Evolutionary conservation across 2,113 vertebrate species (phyloP).

Genomic region (Crotalus viridis): DNA sequence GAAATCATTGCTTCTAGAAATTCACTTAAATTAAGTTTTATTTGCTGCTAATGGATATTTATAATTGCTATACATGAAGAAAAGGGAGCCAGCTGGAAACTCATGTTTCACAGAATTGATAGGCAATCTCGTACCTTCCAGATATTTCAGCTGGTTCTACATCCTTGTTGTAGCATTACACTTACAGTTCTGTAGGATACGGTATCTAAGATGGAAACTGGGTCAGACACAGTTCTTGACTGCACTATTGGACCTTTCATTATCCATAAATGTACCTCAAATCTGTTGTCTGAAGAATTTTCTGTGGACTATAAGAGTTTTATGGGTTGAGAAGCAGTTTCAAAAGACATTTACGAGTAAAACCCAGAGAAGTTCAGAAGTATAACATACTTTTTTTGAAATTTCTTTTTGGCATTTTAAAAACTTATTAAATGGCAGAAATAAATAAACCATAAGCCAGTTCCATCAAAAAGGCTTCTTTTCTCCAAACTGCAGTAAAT

Average conservation of each 20-base stretch:
- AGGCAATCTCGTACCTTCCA: neutral
- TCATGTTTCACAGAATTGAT: neutral
- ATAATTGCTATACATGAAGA: neutral
- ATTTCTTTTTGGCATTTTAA: neutral
- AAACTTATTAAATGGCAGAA: constrained; percentile 2
- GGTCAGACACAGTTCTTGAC: neutral
- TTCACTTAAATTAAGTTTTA: neutral
- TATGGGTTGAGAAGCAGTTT: neutral
- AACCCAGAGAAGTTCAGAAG: neutral
- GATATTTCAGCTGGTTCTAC: neutral
- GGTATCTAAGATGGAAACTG: neutral
- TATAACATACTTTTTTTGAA: neutral
- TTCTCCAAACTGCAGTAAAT: constrained; percentile 11
- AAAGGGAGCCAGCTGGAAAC: neutral
- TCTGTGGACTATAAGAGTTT: neutral
- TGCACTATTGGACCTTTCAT: neutral
- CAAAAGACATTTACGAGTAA: neutral
- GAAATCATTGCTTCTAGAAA: neutral
- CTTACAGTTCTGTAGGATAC: neutral
- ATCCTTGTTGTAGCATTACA: neutral
- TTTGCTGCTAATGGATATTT: neutral
- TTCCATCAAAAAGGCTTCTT: neutral
- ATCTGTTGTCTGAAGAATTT: neutral
- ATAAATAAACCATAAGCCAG: neutral
- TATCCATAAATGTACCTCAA: neutral